Base-by-base conservation (phyloP, 2,113 vertebrate species). In the Suncus etruscus region DNA sequence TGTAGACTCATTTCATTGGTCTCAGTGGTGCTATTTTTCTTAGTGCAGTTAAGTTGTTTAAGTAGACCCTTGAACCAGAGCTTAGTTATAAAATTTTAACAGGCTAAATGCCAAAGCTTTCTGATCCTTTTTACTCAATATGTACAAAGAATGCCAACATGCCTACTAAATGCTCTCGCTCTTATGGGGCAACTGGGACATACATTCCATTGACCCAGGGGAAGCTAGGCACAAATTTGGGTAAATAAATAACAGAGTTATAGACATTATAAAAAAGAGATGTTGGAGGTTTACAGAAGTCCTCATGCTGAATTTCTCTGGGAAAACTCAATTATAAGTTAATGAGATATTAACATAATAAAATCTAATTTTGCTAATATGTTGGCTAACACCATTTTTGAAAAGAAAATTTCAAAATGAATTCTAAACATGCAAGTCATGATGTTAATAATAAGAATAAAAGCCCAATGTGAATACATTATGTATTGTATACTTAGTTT, bases 21-120 rank as follows among this genome's bases (percentile, higher is more conserved):
- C 93, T 97, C 94, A 68, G 32, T 72, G 78, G 84, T 93, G 86
- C 32, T 18, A 75, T 97, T 94, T 95, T 95, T 72, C 75, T 92
- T 92, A 47, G 8, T 32, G 45, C 48, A 68, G 84, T 81, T 89
- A 92, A 90, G 15, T 93, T 25, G 4, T 96, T 96, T 94, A 96
- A 96, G 91, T 51, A 92, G 87, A 32, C 75, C 76, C 94, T 70
- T 95, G 11, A 95, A 95, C 74, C 29, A 7, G 83, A 94, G 77
- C 93, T 95, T 48, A 73, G n/a, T 15, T 76, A 29, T 63, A 27
- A 54, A 76, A 72, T 6, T 95, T 94, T 85, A 81, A 89, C 73
- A 87, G 88, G 95, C 70, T 85, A 10, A 4, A 92, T 95, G 89
- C 89, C 80, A 50, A 83, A 88, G 72, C 24, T 93, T 86, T 90